A percentile compares a stretch with the other conserved stretches of the same genome.
phyloP scores from a whole-genome alignment of 2,113 vertebrate species.

The Bufo bufo region DNA sequence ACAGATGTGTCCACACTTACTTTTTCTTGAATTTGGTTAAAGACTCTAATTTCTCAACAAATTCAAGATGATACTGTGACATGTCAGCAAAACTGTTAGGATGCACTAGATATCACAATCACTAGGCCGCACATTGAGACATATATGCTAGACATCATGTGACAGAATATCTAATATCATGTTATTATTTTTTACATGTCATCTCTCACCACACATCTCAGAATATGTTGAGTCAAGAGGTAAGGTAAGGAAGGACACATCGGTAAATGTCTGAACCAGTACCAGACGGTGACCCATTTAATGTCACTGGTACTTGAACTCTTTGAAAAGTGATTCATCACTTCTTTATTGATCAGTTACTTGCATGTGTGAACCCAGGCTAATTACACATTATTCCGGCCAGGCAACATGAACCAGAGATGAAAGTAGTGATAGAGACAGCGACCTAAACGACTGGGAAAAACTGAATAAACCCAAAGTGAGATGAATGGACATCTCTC shows the following conservation, averaged over 20 bases:
- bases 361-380: not conserved
- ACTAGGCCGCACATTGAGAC: too few relatives aligned
- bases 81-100: too few relatives aligned
- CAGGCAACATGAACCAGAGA: conserved; percentile 13
- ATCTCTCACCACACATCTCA: too few relatives aligned
- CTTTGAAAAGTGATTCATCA: not conserved
- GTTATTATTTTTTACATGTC: too few relatives aligned
- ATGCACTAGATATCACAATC: too few relatives aligned
- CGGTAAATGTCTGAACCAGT: not conserved
- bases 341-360: not conserved
- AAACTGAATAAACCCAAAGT: not conserved
- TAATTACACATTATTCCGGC: not conserved
- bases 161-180: too few relatives aligned
- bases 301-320: not conserved
- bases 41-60: too few relatives aligned
- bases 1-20: not conserved
- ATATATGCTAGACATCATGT: too few relatives aligned
- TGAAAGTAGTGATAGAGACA: not conserved
- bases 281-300: not conserved
- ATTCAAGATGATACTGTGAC: too few relatives aligned
- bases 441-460: not conserved
- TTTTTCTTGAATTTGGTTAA: too few relatives aligned
- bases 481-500: not conserved
- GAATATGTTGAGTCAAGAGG: too few relatives aligned
- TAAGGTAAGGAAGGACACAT: too few relatives aligned